Conservation (phyloP, 2,113 vertebrate species). For the Odocoileus hemionus region DNA sequence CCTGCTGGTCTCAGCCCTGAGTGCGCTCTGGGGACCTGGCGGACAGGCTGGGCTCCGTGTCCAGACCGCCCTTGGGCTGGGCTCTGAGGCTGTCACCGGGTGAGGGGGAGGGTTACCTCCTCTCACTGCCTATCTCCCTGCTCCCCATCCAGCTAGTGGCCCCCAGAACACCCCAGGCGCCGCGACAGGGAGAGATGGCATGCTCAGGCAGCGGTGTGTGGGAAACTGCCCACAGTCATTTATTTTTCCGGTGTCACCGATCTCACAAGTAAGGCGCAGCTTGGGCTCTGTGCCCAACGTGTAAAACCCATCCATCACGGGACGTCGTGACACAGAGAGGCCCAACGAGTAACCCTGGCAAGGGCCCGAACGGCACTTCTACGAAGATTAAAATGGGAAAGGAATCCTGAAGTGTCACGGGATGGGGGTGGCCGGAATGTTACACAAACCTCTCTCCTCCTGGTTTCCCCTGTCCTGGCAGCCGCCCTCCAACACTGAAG, state of each 20-base stretch:
- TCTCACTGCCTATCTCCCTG: background rate
- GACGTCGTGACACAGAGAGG: background rate
- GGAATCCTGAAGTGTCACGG: background rate
- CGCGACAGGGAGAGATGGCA: background rate
- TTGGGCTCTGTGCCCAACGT: accelerated
- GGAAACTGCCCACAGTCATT: background rate
- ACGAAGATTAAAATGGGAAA: background rate
- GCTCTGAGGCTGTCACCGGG: background rate
- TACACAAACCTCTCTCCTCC: background rate
- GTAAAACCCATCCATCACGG: background rate
- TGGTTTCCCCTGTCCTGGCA: accelerated
- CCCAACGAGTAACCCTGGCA: accelerated
- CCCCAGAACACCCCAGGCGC: accelerated
- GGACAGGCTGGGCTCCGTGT: background rate
- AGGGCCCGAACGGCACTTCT: background rate
- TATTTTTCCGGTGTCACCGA: accelerated
- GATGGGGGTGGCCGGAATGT: accelerated
- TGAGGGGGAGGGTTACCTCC: no score
- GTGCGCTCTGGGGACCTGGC: background rate
- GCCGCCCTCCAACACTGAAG: background rate
- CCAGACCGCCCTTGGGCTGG: background rate
- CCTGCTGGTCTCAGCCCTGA: background rate
- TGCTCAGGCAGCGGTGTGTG: accelerated
- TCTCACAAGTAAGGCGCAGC: background rate
- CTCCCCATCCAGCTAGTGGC: background rate